Conservation (phyloP, 1,140 invertebrate genomes). For the Drosophila persimilis region DNA sequence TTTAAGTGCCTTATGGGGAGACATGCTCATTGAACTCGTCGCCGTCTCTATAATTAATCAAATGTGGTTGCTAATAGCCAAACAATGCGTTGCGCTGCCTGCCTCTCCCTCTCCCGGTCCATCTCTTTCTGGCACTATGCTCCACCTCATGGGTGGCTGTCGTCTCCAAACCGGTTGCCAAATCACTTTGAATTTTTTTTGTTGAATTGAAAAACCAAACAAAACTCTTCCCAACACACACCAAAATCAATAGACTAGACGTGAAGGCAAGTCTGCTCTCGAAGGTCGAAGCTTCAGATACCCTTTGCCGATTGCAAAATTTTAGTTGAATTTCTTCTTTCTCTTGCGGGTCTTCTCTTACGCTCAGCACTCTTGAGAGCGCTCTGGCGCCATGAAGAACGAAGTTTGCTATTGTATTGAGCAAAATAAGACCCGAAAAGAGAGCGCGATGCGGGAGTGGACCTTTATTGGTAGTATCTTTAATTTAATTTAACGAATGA, state of each 20-base stretch:
- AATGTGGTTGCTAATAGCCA: constrained; percentile 67
- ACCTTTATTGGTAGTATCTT: too few species aligned
- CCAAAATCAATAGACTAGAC: constrained; percentile 13
- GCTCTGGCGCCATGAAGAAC: too few species aligned
- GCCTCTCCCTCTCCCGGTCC: not conserved
- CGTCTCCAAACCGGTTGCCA: constrained; percentile 48
- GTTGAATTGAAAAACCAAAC: constrained; percentile 40
- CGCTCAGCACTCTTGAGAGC: too few species aligned
- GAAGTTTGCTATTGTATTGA: too few species aligned
- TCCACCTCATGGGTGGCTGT: not conserved
- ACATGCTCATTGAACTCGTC: constrained; percentile 47
- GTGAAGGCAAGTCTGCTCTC: constrained; percentile 9
- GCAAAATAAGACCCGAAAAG: too few species aligned
- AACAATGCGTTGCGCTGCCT: constrained; percentile 55
- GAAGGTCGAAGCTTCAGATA: constrained; percentile 12
- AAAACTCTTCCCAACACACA: constrained; percentile 7
- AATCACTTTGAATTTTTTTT: constrained; percentile 37
- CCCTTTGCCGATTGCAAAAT: not conserved
- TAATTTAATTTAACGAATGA: too few species aligned
- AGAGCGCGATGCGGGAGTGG: too few species aligned
- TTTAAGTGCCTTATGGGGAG: constrained; percentile 41
- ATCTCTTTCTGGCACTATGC: not conserved
- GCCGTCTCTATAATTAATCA: constrained; percentile 63
- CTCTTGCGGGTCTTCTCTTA: too few species aligned
- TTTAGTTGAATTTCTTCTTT: too few species aligned